Conservation (phyloP, 2,888 invertebrate species). For the Hemithea aestivaria region DNA sequence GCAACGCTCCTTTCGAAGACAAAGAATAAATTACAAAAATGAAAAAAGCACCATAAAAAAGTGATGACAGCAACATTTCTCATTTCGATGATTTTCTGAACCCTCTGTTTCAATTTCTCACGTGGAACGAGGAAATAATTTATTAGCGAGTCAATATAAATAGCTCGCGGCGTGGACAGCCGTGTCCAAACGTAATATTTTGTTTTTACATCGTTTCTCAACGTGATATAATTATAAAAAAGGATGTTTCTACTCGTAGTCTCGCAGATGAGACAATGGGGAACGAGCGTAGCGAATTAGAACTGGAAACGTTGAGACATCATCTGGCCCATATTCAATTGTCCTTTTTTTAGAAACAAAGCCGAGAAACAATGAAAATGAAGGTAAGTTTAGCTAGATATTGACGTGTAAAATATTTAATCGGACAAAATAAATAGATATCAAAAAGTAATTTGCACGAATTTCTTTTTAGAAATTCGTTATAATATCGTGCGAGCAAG, state of each 20-base stretch:
- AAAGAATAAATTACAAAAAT: slow-evolving; percentile 3
- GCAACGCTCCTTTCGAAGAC: slow-evolving; percentile 2
- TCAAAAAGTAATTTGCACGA: too few relatives aligned
- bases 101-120: slow-evolving; percentile 36
- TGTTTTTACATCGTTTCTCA: slow-evolving; percentile 60
- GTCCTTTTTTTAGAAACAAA: too few relatives aligned
- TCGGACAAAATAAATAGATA: too few relatives aligned
- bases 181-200: slow-evolving; percentile 69
- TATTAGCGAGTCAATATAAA: slow-evolving; percentile 54
- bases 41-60: slow-evolving; percentile 12
- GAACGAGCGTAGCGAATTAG: slow-evolving; percentile 48
- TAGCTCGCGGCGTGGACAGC: slow-evolving; percentile 60
- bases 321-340: slow-evolving; percentile 7
- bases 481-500: too few relatives aligned
- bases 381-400: too few relatives aligned
- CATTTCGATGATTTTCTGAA: slow-evolving; percentile 20
- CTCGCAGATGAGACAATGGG: slow-evolving; percentile 49
- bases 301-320: slow-evolving; percentile 14
- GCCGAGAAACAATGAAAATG: too few relatives aligned
- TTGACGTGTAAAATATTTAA: too few relatives aligned
- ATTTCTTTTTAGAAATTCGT: too few relatives aligned
- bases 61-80: slow-evolving; percentile 27
- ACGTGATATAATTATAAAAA: slow-evolving; percentile 56
- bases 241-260: too few relatives aligned
- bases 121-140: slow-evolving; percentile 48